Evolutionary conservation across 1,140 invertebrate genomes (phyloP), one percentile per base, ranked within the genome.

Genomic region (Drosophila simulans): DNA sequence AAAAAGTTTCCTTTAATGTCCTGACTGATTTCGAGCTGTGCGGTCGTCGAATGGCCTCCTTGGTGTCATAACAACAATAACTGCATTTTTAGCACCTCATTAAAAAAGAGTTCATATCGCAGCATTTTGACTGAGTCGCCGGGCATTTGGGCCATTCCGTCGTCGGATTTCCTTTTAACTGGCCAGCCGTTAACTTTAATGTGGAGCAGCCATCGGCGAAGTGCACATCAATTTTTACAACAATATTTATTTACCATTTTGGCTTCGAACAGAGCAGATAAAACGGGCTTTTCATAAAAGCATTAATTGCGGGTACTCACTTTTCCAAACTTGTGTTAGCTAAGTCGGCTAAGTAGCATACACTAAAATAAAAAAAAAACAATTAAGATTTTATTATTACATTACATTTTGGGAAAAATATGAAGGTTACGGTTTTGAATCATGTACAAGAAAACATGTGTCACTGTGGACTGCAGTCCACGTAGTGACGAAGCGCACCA

Each of bases 31-130:
- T 31, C 31, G 46, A 69, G 35, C 59, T 75, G 63, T 58, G 69
- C 52, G 77, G 56, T 62, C 80, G 73, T 88, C 86, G 80, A 64
- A 84, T 89, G 80, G 56, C 42, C 80, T 78, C 69, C 84, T 63
- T 52, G 68, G 80, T 89, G 84, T 89, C 84, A 90, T 89, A 89
- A 89, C 77, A 89, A 89, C 77, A 89, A 89, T 89, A 90, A 89
- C 80, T 73, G 77, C 84, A 90, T 89, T 90, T 88, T 89, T 89
- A 89, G 85, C 84, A 89, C 84, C 84, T 89, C 84, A 89, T 89
- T 89, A 89, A 89, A 88, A 89, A 89, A 89, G 84, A 89, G 84
- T 89, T 89, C 84, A 89, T 89, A 89, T 89, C 84, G 72, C 60
- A 64, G 62, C 66, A 66, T 76, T 80, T 83, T 71, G 57, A 84